phyloP scores from a whole-genome alignment of 37 sponge, comb jelly and placozoan genomes.

The Tethya wilhelma region DNA sequence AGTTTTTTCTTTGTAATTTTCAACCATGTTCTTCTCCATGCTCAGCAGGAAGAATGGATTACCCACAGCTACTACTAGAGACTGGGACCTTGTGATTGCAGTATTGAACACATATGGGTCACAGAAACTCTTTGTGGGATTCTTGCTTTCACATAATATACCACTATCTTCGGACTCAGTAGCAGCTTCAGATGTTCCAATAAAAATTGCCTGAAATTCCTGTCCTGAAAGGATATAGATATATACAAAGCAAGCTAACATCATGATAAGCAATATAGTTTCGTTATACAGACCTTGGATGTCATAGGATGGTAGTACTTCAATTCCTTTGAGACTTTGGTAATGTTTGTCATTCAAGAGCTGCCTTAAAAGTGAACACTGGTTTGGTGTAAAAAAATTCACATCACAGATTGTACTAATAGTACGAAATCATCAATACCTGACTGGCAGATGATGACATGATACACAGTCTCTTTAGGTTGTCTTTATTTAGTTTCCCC shows the following conservation, averaged over 20 bases:
- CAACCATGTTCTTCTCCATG: slow-evolving; percentile 34
- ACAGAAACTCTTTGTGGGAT: slow-evolving; percentile 64
- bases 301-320: slow-evolving; percentile 27
- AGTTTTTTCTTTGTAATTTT: not conserved
- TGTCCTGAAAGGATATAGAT: slow-evolving; percentile 49
- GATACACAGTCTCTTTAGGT: slow-evolving; percentile 34
- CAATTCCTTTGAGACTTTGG: slow-evolving; percentile 18
- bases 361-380: slow-evolving; percentile 7
- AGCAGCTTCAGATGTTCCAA: slow-evolving; percentile 56
- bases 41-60: slow-evolving; percentile 69
- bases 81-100: slow-evolving; percentile 66
- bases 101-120: slow-evolving; percentile 73
- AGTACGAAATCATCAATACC: slow-evolving; percentile 17
- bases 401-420: not conserved
- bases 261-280: not conserved
- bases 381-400: not conserved
- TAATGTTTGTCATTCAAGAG: not conserved
- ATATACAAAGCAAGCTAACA: too few species aligned
- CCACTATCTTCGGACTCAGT: slow-evolving; percentile 1
- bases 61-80: slow-evolving; percentile 73
- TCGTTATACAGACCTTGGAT: slow-evolving; percentile 36
- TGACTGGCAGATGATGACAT: slow-evolving; percentile 59
- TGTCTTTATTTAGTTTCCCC: slow-evolving; percentile 45
- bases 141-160: not conserved
- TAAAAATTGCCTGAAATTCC: slow-evolving; percentile 65